A percentile compares a stretch with the other conserved stretches of the same genome.
These are phyloP conservation scores for Eupithecia dodoneata DNA, from an alignment of 2,888 invertebrate genomes.

Conservation along the genomic window DNA sequence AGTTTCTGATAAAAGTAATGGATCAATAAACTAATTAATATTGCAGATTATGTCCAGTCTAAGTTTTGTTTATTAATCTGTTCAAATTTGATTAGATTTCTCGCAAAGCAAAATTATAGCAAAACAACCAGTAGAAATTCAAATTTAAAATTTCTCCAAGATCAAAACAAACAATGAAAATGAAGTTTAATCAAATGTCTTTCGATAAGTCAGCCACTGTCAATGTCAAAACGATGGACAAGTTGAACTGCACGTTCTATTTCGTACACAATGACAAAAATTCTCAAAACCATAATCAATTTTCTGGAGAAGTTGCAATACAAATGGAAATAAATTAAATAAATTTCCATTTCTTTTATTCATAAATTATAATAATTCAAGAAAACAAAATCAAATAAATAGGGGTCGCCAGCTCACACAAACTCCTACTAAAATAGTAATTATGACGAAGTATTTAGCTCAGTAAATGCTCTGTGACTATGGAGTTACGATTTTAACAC, in stretches of 20 bases:
- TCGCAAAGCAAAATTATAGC: background rate
- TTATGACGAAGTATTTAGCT: background rate
- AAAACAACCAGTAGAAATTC: background rate
- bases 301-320: no score
- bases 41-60: background rate
- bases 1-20: background rate
- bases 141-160: background rate
- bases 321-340: no score
- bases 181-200: background rate
- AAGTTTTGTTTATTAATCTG: background rate
- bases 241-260: background rate
- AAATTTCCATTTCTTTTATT: background rate
- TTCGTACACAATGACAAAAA: no score
- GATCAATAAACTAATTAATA: background rate
- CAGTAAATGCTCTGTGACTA: background rate
- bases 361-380: background rate
- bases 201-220: background rate
- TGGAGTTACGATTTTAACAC: conserved; percentile 71
- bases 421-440: conserved; percentile 20
- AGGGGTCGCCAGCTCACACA: background rate
- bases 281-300: no score
- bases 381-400: background rate
- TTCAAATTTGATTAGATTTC: background rate
- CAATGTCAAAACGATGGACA: background rate
- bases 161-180: background rate